phyloP scores from a whole-genome alignment of 1,140 invertebrate genomes.

The Pseudomyrmex cubaensis region DNA sequence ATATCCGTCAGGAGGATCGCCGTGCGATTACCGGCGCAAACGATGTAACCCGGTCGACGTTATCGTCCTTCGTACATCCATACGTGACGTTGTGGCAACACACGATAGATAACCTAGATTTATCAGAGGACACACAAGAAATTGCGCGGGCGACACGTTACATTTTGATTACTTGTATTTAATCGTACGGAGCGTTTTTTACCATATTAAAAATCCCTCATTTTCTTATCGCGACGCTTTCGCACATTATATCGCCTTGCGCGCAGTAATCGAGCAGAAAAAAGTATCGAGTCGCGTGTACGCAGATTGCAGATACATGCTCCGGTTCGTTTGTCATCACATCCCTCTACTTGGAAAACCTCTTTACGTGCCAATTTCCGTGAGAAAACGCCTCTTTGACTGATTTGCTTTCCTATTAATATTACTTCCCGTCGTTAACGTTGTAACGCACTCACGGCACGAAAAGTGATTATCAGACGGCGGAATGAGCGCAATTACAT shows the following conservation, averaged over 20 bases:
- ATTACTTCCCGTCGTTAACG: conserved; percentile 58
- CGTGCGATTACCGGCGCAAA: conserved; percentile 32
- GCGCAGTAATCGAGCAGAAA: no score
- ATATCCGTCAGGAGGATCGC: conserved; percentile 63
- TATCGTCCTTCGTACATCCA: conserved; percentile 62
- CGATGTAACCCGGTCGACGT: conserved; percentile 62
- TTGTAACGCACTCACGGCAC: conserved; percentile 45
- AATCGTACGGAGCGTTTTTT: background rate
- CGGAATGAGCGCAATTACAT: conserved; percentile 42
- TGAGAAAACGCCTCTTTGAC: conserved; percentile 14
- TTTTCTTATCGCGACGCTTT: conserved; percentile 15
- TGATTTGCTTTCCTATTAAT: conserved; percentile 47
- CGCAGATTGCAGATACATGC: no score
- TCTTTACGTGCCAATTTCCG: background rate
- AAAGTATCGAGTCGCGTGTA: no score
- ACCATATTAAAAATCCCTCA: background rate
- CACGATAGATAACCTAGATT: conserved; percentile 57
- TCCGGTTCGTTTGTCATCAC: no score
- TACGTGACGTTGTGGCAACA: conserved; percentile 45
- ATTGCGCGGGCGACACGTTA: conserved; percentile 34
- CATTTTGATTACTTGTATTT: conserved; percentile 1
- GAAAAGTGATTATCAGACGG: conserved; percentile 55
- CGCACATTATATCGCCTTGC: background rate
- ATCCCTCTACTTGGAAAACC: conserved; percentile 1
- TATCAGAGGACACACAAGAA: conserved; percentile 56